phyloP scores from a whole-genome alignment of 2,797 vertebrate species.

The Periparus ater region DNA sequence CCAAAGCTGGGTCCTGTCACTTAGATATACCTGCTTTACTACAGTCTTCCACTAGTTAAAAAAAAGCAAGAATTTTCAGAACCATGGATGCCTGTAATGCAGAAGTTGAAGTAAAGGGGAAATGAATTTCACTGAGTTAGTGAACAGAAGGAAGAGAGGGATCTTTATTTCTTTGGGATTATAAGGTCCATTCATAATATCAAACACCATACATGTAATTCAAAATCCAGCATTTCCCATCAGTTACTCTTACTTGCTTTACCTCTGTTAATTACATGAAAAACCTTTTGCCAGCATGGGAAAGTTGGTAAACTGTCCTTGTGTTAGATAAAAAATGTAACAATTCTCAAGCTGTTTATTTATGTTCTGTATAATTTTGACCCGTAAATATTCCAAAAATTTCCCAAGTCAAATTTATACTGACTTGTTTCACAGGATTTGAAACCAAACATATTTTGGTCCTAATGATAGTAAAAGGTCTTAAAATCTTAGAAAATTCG shows the following conservation, averaged over 20 bases:
- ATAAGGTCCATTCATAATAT: not conserved
- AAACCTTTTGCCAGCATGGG: not conserved
- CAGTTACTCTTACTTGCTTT: not conserved
- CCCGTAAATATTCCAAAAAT: not conserved
- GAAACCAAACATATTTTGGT: not conserved
- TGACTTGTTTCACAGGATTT: not conserved
- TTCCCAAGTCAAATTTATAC: not conserved
- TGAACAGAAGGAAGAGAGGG: not conserved
- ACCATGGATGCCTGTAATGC: not conserved
- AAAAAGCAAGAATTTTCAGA: not conserved
- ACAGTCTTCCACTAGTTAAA: not conserved
- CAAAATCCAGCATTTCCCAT: not conserved
- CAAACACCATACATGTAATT: not conserved
- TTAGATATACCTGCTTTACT: not conserved
- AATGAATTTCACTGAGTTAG: not conserved
- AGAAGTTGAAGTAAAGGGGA: not conserved
- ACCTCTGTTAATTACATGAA: not conserved
- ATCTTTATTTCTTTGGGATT: not conserved
- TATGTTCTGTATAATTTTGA: not conserved
- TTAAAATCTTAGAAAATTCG: too few species aligned
- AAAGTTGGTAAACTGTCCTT: not conserved
- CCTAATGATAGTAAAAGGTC: too few species aligned
- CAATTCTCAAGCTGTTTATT: not conserved
- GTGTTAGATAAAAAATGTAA: not conserved
- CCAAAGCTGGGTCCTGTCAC: not conserved